Evolutionary conservation across 2,888 invertebrate genomes (phyloP).

Genomic region (Masnerella sp.): DNA sequence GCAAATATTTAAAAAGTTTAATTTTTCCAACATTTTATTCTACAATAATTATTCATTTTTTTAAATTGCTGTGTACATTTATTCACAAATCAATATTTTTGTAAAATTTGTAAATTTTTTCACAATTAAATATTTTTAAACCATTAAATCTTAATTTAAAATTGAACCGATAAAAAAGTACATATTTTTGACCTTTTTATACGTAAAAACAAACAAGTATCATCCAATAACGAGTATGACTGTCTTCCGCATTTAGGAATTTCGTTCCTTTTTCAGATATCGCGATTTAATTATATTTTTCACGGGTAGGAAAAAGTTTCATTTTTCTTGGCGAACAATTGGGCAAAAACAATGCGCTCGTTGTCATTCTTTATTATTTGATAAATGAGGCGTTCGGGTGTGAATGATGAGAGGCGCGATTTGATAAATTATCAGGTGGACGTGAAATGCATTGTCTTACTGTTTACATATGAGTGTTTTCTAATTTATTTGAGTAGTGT

Average conservation of each 20-base stretch:
- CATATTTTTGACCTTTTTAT: too few relatives aligned
- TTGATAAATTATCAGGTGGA: slow-evolving; percentile 41
- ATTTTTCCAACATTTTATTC: background rate
- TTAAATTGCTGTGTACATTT: too few relatives aligned
- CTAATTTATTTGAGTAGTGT: slow-evolving; percentile 3
- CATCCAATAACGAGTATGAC: too few relatives aligned
- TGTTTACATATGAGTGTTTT: slow-evolving; percentile 29
- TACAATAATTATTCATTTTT: background rate
- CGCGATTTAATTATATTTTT: slow-evolving; percentile 33
- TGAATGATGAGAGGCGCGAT: slow-evolving; percentile 38
- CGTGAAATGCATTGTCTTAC: slow-evolving; percentile 24
- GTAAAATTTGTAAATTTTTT: too few relatives aligned
- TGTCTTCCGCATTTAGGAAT: too few relatives aligned
- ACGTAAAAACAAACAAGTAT: too few relatives aligned
- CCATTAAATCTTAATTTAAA: too few relatives aligned
- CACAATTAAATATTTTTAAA: too few relatives aligned
- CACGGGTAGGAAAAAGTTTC: slow-evolving; percentile 13
- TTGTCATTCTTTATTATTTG: slow-evolving; percentile 42
- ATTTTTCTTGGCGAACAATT: slow-evolving; percentile 37
- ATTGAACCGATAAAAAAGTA: too few relatives aligned
- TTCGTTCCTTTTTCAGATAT: too few relatives aligned
- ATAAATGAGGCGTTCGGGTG: slow-evolving; percentile 44
- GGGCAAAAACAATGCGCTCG: slow-evolving; percentile 35
- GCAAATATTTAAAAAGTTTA: too few relatives aligned
- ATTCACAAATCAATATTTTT: too few relatives aligned